Base-by-base conservation (phyloP, 2,113 vertebrate genomes). In the Vulpes ferrilata region DNA sequence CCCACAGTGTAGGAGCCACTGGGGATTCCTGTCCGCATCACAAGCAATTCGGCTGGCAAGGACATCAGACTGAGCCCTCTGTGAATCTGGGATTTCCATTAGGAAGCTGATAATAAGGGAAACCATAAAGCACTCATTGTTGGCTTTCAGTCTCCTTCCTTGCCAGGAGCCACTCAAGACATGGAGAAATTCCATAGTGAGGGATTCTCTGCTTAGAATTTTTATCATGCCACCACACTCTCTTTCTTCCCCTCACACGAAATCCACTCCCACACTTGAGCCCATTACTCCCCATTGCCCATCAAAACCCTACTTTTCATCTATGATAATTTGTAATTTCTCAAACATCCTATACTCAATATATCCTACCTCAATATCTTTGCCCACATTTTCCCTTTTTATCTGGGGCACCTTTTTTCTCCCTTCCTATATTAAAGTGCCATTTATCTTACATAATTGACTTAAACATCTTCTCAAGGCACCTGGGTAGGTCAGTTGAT, bases 141-240 rank as follows among this genome's bases (percentile, higher is more conserved):
- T 83, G 83, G 13, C 38, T 95, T 88, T 69, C 27, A 35, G 74
- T 79, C 38, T 95, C 65, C 30, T 86, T 35, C 48, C 92, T 81
- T 38, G 83, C 9, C 11, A 60, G 83, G 83, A 96, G 25, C 22
- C 38, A 48, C 65, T 79, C 73, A 95, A 38, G 57, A 90, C 30
- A 51, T 69, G n/a, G 59, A 67, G 59, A 71, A 60, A 16, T 60
- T 81, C 35, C 55, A 55, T 30, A n/a, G 17, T 62, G 65, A 71
- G 32, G 23, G 69, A 74, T 78, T 97, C 51, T 87, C 76, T 88
- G 57, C 32, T 23, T 62, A 6, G 69, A 71, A 11, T 11, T 64
- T 85, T 93, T 32, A 13, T 89, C 74, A 51, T 8, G 10, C 25
- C 10, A 55, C 53, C 7, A 1, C 43, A 83, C 0, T 11, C 23